A percentile compares a stretch with the other conserved stretches of the same genome.
These are phyloP conservation scores for Stichodactyla mertensii DNA, from an alignment of 64 coral and sea anemone species.

Conservation along the genomic window DNA sequence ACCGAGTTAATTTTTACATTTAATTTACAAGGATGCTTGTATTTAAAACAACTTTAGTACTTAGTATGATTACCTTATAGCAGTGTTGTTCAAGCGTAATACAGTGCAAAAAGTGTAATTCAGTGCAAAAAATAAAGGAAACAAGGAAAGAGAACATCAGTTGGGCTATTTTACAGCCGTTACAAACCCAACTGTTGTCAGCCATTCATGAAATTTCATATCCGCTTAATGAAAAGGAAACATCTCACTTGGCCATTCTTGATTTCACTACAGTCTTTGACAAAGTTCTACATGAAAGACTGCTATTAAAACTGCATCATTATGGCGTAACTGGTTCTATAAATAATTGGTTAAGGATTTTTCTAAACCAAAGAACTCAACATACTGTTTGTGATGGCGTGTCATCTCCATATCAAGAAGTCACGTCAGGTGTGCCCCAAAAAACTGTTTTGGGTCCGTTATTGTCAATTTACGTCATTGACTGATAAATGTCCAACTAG, in stretches of 20 bases:
- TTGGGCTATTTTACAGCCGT: too few relatives aligned
- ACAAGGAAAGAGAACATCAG: too few relatives aligned
- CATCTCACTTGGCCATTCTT: background rate
- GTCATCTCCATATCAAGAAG: background rate
- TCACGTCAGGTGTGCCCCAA: constrained; percentile 15
- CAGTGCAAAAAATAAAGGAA: too few relatives aligned
- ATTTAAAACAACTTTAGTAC: too few relatives aligned
- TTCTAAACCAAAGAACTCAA: background rate
- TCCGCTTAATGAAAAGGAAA: background rate
- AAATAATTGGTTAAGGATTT: background rate
- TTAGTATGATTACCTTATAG: too few relatives aligned
- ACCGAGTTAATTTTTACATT: too few relatives aligned
- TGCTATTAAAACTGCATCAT: background rate
- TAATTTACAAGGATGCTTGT: too few relatives aligned
- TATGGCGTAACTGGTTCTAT: background rate
- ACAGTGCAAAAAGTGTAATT: too few relatives aligned
- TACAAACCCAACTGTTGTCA: background rate
- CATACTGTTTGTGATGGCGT: background rate
- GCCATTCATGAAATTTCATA: background rate
- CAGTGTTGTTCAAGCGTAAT: too few relatives aligned
- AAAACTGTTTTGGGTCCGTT: background rate
- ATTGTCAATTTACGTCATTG: background rate
- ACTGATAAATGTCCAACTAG: background rate
- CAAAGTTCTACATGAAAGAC: background rate
- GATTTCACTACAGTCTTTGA: constrained; percentile 3